Percentiles rank a stretch among this genome's conserved stretches.
phyloP scores from a whole-genome alignment of 2,888 invertebrate species.

The Meiosimyza platycephala region DNA sequence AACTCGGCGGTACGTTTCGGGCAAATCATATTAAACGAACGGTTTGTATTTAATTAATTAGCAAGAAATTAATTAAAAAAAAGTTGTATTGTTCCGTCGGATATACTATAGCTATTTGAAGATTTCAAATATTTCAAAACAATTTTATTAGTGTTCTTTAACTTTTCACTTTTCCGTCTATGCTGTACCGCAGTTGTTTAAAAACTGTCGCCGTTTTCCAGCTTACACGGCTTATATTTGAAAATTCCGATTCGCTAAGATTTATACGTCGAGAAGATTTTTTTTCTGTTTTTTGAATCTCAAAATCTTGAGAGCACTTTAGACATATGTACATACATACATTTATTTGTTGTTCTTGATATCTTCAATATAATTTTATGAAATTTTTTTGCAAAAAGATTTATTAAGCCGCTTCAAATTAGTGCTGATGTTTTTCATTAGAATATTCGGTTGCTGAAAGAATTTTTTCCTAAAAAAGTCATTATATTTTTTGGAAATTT shows the following conservation, averaged over 20 bases:
- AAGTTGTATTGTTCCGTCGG: not conserved
- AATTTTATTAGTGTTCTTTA: slow-evolving; percentile 17
- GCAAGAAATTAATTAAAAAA: no score
- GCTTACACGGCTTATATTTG: slow-evolving; percentile 63
- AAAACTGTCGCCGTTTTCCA: slow-evolving; percentile 65
- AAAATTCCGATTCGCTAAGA: slow-evolving; percentile 28
- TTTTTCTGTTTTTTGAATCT: slow-evolving; percentile 28
- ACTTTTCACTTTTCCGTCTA: slow-evolving; percentile 46
- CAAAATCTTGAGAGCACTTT: slow-evolving; percentile 32
- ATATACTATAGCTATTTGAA: not conserved
- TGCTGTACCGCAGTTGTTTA: slow-evolving; percentile 56
- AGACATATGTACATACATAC: not conserved
- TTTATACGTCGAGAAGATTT: not conserved
- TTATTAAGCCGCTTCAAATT: no score
- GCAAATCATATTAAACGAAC: slow-evolving; percentile 55
- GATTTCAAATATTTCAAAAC: not conserved
- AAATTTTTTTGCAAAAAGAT: not conserved
- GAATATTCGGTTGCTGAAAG: no score
- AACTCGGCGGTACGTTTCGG: slow-evolving; percentile 63
- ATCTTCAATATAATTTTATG: slow-evolving; percentile 4
- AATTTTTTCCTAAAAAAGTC: no score
- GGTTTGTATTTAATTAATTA: not conserved
- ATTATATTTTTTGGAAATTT: no score
- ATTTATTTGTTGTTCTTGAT: not conserved
- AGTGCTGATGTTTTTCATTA: not conserved